phyloP scores from a whole-genome alignment of 2,797 vertebrate genomes.

The Gymnothorax javanicus region DNA sequence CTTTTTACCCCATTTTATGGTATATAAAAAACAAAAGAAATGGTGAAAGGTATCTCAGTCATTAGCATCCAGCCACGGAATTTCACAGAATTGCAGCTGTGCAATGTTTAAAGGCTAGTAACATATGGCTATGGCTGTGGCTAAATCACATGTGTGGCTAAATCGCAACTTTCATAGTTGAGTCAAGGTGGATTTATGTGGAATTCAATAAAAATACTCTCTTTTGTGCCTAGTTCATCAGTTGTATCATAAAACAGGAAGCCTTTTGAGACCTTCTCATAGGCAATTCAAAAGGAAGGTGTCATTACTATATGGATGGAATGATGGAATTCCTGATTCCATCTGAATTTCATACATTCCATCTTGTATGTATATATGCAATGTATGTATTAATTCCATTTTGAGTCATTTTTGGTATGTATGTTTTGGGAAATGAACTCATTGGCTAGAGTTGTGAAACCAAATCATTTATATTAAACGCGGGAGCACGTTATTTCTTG shows the following conservation, averaged over 20 bases:
- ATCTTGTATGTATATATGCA: not conserved
- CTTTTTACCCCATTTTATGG: too few relatives aligned
- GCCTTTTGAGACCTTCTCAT: slow-evolving; percentile 3
- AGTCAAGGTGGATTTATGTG: not conserved
- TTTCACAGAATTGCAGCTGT: not conserved
- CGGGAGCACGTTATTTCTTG: not conserved
- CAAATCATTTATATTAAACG: not conserved
- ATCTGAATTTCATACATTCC: not conserved
- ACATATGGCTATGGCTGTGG: not conserved
- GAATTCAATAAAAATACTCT: slow-evolving; percentile 11
- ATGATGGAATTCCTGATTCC: not conserved
- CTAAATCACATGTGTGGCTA: not conserved
- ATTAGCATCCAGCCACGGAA: not conserved
- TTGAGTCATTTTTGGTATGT: slow-evolving; percentile 41
- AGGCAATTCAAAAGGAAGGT: not conserved
- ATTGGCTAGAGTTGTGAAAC: slow-evolving; percentile 16
- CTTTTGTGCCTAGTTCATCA: slow-evolving; percentile 10
- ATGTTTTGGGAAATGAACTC: slow-evolving; percentile 29
- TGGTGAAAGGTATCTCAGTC: not conserved
- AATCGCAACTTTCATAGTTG: not conserved
- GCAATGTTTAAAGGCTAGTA: not conserved
- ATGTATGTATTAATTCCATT: slow-evolving; percentile 24
- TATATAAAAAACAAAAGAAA: not conserved
- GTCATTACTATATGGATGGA: slow-evolving; percentile 29
- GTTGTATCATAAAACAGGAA: slow-evolving; percentile 20